Percentiles rank a stretch among this genome's conserved stretches.
These are phyloP conservation scores for Callinectes sapidus DNA, from an alignment of 2,888 invertebrate genomes.

Conservation along the genomic window DNA sequence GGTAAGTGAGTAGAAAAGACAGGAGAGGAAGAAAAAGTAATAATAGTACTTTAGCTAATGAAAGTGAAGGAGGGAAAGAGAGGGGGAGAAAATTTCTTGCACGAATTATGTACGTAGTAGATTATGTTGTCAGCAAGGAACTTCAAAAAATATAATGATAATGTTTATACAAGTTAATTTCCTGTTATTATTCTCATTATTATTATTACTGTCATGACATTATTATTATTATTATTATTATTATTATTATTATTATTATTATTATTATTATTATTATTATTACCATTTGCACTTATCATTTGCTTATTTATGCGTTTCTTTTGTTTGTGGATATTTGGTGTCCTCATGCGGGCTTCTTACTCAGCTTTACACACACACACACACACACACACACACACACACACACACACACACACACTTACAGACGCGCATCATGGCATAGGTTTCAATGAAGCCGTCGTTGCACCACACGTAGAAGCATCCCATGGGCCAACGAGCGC, in stretches of 20 bases:
- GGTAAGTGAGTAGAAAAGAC: neutral
- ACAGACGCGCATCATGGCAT: constrained; percentile 31
- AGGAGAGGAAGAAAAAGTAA: neutral
- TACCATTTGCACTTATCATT: too few species aligned
- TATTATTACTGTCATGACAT: too few species aligned
- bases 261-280: too few species aligned
- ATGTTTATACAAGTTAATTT: too few species aligned
- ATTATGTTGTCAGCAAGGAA: too few species aligned
- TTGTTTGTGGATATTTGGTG: too few species aligned
- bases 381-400: constrained; percentile 38
- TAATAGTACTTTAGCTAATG: neutral
- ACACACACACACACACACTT: neutral
- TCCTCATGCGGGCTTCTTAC: too few species aligned
- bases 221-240: too few species aligned
- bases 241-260: neutral
- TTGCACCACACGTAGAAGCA: constrained; percentile 28
- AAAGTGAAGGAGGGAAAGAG: neutral
- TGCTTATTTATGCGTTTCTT: too few species aligned
- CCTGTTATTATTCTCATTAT: neutral
- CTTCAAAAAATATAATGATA: too few species aligned
- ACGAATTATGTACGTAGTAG: too few species aligned
- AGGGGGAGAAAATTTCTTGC: neutral
- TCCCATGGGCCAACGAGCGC: constrained; percentile 2
- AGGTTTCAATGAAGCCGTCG: neutral
- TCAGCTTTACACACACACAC: constrained; percentile 8